Evolutionary conservation across 2,113 vertebrate species (phyloP), one percentile per base, ranked within the genome.

Genomic region (Alouatta palliata): DNA sequence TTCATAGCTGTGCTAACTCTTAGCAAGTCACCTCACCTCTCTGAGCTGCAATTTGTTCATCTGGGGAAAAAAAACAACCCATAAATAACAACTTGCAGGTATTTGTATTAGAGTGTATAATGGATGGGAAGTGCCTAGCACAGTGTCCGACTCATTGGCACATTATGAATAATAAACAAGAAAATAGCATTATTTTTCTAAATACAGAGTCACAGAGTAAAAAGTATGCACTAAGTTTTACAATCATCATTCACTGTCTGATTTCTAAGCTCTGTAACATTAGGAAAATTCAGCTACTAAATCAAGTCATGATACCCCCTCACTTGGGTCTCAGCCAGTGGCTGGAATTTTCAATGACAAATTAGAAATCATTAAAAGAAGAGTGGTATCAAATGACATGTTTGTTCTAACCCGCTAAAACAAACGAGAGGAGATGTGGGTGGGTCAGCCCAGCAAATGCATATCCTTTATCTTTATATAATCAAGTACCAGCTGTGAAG

Each of bases 311-410:
- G 0, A 16, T 30, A 32, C 17, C n/a, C 54, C 8, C 49, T 94
- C 32, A n/a, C 68, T 88, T 66, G 61, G 71, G 25, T 66, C 87
- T 9, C 12, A 91, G 27, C 85, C 94, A 83, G 40, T 89, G 76
- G 81, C 58, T 58, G n/a, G 37, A 19, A 19, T 97, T 87, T 97
- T 52, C 79, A 70, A 11, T 73, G 56, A 56, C 90, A 91, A 77
- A 66, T 94, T 90, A 85, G 84, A 94, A 83, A 73, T 87, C 52
- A 88, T n/a, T 82, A 32, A 86, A 94, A n/a, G 45, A 54, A 73
- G 32, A 81, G 71, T 23, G 19, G 43, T 37, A 94, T 92, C 89
- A 43, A 77, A 23, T 70, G 40, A 47, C 23, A 5, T 56, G 11
- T 88, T 89, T 90, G 40, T 87, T 97, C 27, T 45, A 90, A 91